Evolutionary conservation across 2,797 vertebrate species (phyloP).

Genomic region (Neostethus bicornis): DNA sequence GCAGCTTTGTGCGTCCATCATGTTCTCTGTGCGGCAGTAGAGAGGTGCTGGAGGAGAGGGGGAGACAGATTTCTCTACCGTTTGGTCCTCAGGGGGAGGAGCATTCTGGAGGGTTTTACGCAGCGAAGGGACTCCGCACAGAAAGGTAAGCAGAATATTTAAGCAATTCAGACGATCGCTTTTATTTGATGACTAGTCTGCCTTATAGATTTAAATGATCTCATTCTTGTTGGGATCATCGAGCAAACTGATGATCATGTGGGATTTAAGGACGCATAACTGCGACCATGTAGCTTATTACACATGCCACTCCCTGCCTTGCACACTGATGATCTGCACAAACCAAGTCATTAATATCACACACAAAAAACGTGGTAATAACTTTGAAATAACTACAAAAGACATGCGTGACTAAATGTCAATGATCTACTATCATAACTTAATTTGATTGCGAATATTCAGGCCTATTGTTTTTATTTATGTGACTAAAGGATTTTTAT

Average conservation of each 20-base stretch:
- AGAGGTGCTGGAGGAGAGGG: background rate
- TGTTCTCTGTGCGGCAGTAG: conserved; percentile 54
- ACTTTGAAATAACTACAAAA: background rate
- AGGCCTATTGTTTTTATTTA: conserved; percentile 10
- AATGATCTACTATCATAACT: background rate
- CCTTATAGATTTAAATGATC: conserved; percentile 10
- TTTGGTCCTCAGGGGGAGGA: conserved; percentile 79
- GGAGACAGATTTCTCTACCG: conserved; percentile 51
- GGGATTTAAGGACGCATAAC: conserved; percentile 31
- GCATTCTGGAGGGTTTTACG: conserved; percentile 70
- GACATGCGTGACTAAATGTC: background rate
- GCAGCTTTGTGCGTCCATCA: conserved; percentile 13
- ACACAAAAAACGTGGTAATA: conserved; percentile 1
- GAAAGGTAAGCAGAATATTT: conserved; percentile 73
- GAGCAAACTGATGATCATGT: background rate
- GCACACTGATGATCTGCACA: conserved; percentile 67
- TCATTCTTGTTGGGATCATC: background rate
- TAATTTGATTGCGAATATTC: background rate
- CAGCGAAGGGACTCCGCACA: conserved; percentile 68
- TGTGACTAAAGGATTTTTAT: background rate
- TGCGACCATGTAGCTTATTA: conserved; percentile 59
- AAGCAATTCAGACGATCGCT: conserved; percentile 59
- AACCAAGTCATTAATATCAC: conserved; percentile 54
- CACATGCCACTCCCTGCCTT: conserved; percentile 84
- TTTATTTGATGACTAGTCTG: conserved; percentile 25